Conservation (phyloP, 2,113 vertebrate genomes). For the Oreotrochilus melanogaster region DNA sequence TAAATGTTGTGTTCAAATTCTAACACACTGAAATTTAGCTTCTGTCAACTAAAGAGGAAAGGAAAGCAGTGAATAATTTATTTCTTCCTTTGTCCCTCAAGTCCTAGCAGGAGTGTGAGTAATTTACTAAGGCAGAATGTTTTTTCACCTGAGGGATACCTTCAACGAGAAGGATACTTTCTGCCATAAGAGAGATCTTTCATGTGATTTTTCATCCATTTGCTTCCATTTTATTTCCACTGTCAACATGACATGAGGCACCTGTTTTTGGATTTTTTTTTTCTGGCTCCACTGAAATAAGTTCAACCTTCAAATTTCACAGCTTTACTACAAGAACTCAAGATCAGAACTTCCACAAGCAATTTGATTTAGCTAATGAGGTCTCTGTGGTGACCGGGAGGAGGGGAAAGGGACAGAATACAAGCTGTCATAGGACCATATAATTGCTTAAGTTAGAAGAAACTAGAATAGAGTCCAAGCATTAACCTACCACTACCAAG, state of each 20-base stretch:
- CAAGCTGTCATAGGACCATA: no score
- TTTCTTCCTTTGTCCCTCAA: not conserved
- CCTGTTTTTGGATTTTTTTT: not conserved
- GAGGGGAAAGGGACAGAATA: not conserved
- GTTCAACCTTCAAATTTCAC: not conserved
- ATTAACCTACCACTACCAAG: no score
- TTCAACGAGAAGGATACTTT: not conserved
- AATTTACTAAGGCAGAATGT: not conserved
- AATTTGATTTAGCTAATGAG: not conserved
- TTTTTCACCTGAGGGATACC: not conserved
- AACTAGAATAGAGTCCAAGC: no score
- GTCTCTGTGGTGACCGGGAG: not conserved
- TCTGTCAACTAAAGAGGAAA: not conserved
- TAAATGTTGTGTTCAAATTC: not conserved
- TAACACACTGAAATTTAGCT: not conserved
- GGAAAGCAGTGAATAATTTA: not conserved
- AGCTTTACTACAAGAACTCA: not conserved
- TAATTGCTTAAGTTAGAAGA: no score
- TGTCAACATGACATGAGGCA: not conserved
- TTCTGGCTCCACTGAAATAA: not conserved
- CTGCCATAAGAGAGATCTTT: not conserved
- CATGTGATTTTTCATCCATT: not conserved
- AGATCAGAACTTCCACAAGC: not conserved
- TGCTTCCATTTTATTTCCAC: not conserved
- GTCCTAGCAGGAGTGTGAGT: not conserved